These are phyloP conservation scores for Andrena bucephala DNA, from an alignment of 2,888 invertebrate genomes.

Conservation along the genomic window DNA sequence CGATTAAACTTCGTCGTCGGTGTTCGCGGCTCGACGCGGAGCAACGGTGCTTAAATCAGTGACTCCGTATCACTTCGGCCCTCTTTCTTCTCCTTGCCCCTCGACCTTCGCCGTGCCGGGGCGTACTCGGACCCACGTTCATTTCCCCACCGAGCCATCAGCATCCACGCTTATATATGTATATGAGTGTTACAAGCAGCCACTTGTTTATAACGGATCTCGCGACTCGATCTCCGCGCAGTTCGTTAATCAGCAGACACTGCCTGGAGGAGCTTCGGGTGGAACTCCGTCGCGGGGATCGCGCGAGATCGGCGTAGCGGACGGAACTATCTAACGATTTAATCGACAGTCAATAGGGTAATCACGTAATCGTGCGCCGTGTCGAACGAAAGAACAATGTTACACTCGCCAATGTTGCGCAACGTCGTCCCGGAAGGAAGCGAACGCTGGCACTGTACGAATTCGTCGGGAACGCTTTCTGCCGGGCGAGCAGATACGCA, in stretches of 20 bases:
- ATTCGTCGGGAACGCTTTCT: slow-evolving; percentile 29
- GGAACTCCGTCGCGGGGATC: neutral
- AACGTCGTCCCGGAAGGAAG: neutral
- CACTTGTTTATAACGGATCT: slow-evolving; percentile 46
- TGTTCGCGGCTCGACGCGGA: slow-evolving; percentile 55
- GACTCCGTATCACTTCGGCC: slow-evolving; percentile 7
- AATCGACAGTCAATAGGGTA: slow-evolving; percentile 40
- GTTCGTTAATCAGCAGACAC: neutral
- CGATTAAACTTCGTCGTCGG: slow-evolving; percentile 61
- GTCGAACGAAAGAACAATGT: slow-evolving; percentile 15
- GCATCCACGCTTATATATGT: slow-evolving; percentile 24
- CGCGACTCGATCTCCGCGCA: slow-evolving; percentile 29
- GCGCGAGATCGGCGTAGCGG: slow-evolving; percentile 18
- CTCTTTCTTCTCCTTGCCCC: slow-evolving; percentile 20
- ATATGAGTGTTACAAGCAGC: slow-evolving; percentile 50
- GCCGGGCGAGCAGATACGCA: slow-evolving; percentile 3
- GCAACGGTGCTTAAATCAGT: slow-evolving; percentile 53
- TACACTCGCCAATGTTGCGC: neutral
- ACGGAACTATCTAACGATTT: slow-evolving; percentile 36
- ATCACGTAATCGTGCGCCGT: slow-evolving; percentile 16
- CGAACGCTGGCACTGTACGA: too few relatives aligned
- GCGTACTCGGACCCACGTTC: slow-evolving; percentile 20
- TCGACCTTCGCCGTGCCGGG: slow-evolving; percentile 56
- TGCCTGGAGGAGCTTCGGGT: slow-evolving; percentile 4
- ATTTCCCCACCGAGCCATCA: slow-evolving; percentile 28